Conservation (phyloP, 2,113 vertebrate species). For the Macrotus californicus region DNA sequence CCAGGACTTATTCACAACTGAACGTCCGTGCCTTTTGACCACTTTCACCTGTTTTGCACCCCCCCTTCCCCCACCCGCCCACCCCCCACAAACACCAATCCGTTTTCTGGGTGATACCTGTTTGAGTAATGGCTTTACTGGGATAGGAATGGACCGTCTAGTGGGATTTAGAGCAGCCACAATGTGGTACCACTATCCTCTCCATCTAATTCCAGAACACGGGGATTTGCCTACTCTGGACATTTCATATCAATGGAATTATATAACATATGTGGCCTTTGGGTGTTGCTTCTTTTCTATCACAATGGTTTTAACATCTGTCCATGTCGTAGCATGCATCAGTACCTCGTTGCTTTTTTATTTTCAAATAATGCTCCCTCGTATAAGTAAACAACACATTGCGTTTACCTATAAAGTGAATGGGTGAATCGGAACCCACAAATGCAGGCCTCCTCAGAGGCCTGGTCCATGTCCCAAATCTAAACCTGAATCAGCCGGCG, state of each 20-base stretch:
- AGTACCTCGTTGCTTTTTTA: not conserved
- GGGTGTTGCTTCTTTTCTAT: not conserved
- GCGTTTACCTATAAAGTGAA: not conserved
- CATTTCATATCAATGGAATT: not conserved
- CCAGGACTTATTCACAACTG: not conserved
- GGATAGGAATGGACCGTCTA: not conserved
- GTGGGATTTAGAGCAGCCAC: not conserved
- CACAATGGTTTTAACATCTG: not conserved
- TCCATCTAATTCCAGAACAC: not conserved
- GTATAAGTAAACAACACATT: not conserved
- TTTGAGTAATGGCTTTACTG: not conserved
- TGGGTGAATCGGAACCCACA: not conserved
- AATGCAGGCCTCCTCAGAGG: not conserved
- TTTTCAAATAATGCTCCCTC: not conserved
- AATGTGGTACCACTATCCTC: not conserved
- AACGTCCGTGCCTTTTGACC: not conserved
- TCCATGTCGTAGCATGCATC: not conserved
- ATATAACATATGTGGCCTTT: not conserved
- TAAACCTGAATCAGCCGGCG: not conserved
- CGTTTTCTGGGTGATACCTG: not conserved
- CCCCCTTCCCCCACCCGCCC: too few relatives aligned
- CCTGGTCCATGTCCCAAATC: not conserved
- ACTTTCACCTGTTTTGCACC: not conserved
- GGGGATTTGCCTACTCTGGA: not conserved
- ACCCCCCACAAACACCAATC: not conserved